These are phyloP conservation scores for Plecturocebus donacophilus DNA, from an alignment of 2,113 vertebrate genomes.

Conservation along the genomic window DNA sequence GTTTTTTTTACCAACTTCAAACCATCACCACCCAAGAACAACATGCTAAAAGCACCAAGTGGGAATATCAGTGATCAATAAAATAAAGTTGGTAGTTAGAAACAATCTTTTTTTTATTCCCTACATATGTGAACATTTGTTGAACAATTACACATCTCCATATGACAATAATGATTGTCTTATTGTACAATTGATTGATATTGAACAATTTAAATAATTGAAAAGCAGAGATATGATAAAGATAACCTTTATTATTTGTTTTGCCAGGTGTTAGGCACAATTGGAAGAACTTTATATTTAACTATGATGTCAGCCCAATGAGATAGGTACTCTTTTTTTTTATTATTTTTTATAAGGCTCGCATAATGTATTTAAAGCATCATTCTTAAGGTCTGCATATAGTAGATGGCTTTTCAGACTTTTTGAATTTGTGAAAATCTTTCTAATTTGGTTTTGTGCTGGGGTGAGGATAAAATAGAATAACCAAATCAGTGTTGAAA, in stretches of 20 bases:
- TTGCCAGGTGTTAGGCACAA: background rate
- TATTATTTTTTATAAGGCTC: too few species aligned
- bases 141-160: background rate
- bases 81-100: background rate
- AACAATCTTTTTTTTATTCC: background rate
- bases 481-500: too few species aligned
- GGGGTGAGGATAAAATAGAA: too few species aligned
- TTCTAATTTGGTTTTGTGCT: too few species aligned
- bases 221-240: conserved; percentile 27
- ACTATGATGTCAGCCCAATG: background rate
- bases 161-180: too few species aligned
- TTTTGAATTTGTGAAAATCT: too few species aligned
- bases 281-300: background rate
- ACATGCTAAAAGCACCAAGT: background rate
- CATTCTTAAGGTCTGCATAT: too few species aligned
- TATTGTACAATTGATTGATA: background rate
- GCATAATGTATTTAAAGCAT: too few species aligned
- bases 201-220: conserved; percentile 26
- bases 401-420: too few species aligned
- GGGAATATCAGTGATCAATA: background rate
- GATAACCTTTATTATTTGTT: conserved; percentile 2
- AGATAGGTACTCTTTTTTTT: background rate
- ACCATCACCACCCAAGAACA: background rate
- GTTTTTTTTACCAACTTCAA: background rate
- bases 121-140: background rate